Conservation (phyloP, 2,888 invertebrate genomes). For the Andrena chrysosceles region DNA sequence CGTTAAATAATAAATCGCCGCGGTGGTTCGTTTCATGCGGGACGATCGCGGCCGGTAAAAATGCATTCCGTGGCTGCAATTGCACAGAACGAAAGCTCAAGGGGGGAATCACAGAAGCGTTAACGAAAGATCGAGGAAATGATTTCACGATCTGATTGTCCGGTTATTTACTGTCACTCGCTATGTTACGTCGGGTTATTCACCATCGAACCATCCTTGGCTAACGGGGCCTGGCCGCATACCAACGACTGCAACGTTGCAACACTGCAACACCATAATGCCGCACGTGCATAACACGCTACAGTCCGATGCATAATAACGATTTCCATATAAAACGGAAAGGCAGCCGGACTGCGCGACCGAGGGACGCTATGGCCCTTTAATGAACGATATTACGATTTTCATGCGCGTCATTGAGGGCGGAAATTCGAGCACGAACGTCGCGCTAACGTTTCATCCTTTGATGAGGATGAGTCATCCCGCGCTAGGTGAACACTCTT, state of each 20-base stretch:
- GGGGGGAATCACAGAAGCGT: conserved; percentile 54
- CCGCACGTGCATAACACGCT: conserved; percentile 69
- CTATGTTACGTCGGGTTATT: conserved; percentile 77
- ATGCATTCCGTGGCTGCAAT: conserved; percentile 44
- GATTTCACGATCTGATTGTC: conserved; percentile 66
- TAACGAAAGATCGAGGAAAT: conserved; percentile 61
- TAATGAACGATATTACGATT: conserved; percentile 72
- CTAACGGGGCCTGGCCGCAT: conserved; percentile 78
- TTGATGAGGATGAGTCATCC: conserved; percentile 6
- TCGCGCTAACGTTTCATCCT: conserved; percentile 15
- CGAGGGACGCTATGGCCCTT: conserved; percentile 46
- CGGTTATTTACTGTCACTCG: conserved; percentile 71
- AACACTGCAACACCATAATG: conserved; percentile 67
- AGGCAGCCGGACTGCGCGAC: conserved; percentile 33
- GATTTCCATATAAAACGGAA: conserved; percentile 73
- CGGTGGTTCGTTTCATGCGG: neutral
- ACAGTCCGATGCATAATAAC: conserved; percentile 70
- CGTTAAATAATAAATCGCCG: conserved; percentile 8
- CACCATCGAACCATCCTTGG: conserved; percentile 74
- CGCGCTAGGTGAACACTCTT: conserved; percentile 32
- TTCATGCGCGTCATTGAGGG: conserved; percentile 50
- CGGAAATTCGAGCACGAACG: neutral
- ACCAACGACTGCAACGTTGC: conserved; percentile 67
- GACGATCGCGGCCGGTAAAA: neutral
- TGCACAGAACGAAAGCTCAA: conserved; percentile 53